Conservation (phyloP, 2,797 vertebrate species). For the Sebastes kiyomatsui region DNA sequence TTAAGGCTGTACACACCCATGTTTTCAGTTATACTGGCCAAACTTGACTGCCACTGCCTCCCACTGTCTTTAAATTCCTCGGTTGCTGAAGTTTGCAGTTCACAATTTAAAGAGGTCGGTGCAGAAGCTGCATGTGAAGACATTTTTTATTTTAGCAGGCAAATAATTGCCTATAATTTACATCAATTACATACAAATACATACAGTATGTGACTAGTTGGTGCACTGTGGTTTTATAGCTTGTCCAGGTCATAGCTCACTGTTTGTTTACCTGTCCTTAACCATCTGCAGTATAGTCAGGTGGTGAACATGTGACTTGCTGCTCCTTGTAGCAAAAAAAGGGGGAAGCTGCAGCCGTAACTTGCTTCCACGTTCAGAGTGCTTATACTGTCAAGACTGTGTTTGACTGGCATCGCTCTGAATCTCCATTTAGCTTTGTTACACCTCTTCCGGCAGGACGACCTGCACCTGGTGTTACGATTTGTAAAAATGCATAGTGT, state of each 20-base stretch:
- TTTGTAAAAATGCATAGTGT: not conserved
- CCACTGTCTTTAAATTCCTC: not conserved
- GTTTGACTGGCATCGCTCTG: too few relatives aligned
- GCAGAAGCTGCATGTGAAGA: not conserved
- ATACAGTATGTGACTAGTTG: not conserved
- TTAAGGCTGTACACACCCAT: not conserved
- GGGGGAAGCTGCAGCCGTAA: not conserved
- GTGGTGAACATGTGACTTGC: not conserved
- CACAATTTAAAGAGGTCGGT: too few relatives aligned
- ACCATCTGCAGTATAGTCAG: not conserved
- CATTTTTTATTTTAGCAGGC: not conserved
- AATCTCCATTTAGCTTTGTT: too few relatives aligned
- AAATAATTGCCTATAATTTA: not conserved
- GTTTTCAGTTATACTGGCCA: not conserved
- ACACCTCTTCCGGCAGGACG: too few relatives aligned
- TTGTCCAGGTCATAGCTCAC: not conserved
- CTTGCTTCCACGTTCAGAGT: not conserved
- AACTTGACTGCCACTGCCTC: not conserved
- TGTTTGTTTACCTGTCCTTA: not conserved
- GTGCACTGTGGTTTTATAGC: not conserved
- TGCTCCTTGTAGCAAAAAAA: not conserved
- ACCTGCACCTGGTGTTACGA: not conserved
- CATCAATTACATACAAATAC: not conserved
- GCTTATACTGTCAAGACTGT: not conserved
- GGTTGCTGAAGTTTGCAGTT: not conserved